Base-by-base conservation (phyloP, 1,140 invertebrate species). In the Limonius californicus region DNA sequence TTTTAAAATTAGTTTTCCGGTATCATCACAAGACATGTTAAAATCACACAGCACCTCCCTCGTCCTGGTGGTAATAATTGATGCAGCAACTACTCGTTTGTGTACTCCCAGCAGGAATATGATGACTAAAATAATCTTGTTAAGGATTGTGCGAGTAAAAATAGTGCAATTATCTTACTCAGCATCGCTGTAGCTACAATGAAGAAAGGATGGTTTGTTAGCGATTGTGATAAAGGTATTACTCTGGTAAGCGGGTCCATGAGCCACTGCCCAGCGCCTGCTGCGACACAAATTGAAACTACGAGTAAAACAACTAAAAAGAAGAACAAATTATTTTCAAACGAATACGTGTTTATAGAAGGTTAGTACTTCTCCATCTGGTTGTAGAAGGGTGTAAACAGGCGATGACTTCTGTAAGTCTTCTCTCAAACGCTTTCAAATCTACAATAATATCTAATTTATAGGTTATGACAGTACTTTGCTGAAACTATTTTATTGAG, bases 11-110 rank as follows among this genome's bases (percentile, higher is more conserved):
- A 95, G 79, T 78, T 94, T 94, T 63, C 94, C 94, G 57, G 92
- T 95, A 73, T 98, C 95, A 79, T 98, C 95, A 81, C 94, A 98
- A 47, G 92, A 97, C 94, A 98, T 97, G 76, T 97, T 98, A 76
- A 97, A 99, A 77, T 98, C 95, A 30, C 87, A 87, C 20, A 99
- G 83, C 0, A 98, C 95, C 39, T 84, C 86, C 43, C 95, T 82
- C 20, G 94, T 94, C 64, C 96, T 80, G 1, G 91, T 87, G 1
- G 94, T 95, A 67, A 99, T 94, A 72, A 99, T 98, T 69, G 92
- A 94, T 9, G 95, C 94, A 12, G 95, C 95, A 61, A 98, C 94
- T 0, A 99, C 95, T 76, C 93, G 84, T 77, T 94, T 92, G 75
- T 98, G 96, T 45, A 98, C 92, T 54, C 97, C 96, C 77, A 89